phyloP scores from a whole-genome alignment of 2,797 vertebrate genomes.

The Pyrocephalus nanus region DNA sequence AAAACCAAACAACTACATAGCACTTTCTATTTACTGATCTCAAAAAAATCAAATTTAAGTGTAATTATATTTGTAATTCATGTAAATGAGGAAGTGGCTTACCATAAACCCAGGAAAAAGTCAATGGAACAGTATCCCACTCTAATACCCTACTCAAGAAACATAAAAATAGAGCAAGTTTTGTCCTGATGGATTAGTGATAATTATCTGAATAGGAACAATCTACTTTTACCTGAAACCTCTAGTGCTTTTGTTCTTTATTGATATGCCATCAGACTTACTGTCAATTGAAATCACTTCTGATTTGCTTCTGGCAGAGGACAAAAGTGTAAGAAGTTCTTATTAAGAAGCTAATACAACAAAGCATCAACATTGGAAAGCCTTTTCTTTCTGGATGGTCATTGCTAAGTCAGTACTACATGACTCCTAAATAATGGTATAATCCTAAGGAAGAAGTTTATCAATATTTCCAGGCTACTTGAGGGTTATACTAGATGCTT shows the following conservation, averaged over 20 bases:
- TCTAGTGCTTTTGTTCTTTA: background rate
- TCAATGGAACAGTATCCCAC: background rate
- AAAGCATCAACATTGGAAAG: background rate
- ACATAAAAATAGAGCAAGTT: background rate
- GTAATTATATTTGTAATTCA: background rate
- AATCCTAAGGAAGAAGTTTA: background rate
- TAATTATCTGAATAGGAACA: background rate
- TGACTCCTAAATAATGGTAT: background rate
- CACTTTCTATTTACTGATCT: background rate
- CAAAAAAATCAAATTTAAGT: background rate
- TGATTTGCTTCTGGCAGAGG: background rate
- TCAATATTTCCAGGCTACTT: background rate
- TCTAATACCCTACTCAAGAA: background rate
- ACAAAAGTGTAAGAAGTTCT: background rate
- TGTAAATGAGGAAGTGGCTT: background rate
- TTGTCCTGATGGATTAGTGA: background rate
- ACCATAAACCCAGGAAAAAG: background rate
- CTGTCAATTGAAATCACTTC: background rate
- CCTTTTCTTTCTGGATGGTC: background rate
- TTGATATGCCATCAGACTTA: background rate
- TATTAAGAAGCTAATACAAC: background rate
- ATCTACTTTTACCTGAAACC: background rate
- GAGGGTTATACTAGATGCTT: background rate
- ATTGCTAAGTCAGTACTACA: background rate
- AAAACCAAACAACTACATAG: background rate